These are phyloP conservation scores for Lathronympha strigana DNA, from an alignment of 2,888 invertebrate species.

Conservation along the genomic window DNA sequence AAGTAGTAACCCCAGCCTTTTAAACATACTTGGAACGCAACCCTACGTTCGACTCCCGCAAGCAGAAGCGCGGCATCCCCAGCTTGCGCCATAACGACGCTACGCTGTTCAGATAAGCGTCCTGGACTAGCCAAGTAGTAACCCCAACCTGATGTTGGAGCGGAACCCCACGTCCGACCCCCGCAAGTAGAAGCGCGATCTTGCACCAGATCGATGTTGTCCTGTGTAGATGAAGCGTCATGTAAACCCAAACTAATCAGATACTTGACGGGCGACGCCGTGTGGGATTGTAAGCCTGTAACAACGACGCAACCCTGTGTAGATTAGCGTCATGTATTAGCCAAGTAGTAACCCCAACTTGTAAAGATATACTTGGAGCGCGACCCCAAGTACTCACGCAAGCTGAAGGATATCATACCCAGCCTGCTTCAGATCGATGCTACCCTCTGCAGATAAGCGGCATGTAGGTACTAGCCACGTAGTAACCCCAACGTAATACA, in stretches of 20 bases:
- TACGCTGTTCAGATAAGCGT: conserved; percentile 90
- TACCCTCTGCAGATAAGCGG: conserved; percentile 90
- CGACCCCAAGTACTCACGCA: conserved; percentile 90
- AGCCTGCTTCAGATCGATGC: conserved; percentile 97
- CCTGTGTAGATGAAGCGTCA: conserved; percentile 88
- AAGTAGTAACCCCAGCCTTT: background rate
- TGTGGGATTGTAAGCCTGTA: no score
- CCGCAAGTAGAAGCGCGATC: conserved; percentile 91
- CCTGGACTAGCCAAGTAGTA: background rate
- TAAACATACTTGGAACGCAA: background rate
- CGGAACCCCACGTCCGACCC: conserved; percentile 85
- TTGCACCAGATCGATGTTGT: conserved; percentile 98
- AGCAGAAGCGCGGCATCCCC: conserved; percentile 94
- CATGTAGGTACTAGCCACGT: background rate
- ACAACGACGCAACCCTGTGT: conserved; percentile 97
- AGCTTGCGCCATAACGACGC: conserved; percentile 97
- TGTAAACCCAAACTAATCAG: no score
- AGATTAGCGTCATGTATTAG: conserved; percentile 81
- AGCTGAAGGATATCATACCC: conserved; percentile 94
- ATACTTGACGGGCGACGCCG: no score
- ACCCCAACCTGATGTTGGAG: background rate
- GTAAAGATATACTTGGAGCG: conserved; percentile 61
- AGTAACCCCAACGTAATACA: conserved; percentile 64
- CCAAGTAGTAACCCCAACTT: background rate
- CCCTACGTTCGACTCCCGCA: conserved; percentile 86